Evolutionary conservation across 2,888 invertebrate genomes (phyloP).

Genomic region (Tromatobia lineatoria): DNA sequence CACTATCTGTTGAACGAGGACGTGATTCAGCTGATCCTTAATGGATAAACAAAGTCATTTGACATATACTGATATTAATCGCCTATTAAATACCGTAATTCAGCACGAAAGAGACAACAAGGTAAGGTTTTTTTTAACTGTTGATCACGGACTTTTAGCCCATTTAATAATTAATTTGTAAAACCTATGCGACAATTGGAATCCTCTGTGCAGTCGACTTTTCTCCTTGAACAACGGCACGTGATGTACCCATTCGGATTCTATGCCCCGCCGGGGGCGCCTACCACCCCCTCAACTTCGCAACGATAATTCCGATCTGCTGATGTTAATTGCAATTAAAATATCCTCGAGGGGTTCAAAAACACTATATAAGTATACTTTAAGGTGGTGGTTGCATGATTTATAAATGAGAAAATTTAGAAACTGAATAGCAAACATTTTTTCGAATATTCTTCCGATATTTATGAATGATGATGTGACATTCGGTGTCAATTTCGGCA

Average conservation of each 20-base stretch:
- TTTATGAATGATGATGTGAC: too few species aligned
- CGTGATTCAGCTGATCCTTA: slow-evolving; percentile 18
- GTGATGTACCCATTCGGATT: slow-evolving; percentile 90
- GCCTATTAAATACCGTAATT: background rate
- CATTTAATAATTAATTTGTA: slow-evolving; percentile 17
- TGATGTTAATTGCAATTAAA: background rate
- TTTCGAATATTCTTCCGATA: too few species aligned
- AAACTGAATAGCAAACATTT: too few species aligned
- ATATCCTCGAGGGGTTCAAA: background rate
- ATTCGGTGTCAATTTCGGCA: too few species aligned
- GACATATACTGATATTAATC: background rate
- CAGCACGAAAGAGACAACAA: slow-evolving; percentile 77
- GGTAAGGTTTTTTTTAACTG: background rate
- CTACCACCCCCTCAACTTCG: slow-evolving; percentile 71
- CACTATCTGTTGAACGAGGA: slow-evolving; percentile 29
- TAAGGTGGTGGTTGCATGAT: too few species aligned
- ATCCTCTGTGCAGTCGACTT: slow-evolving; percentile 86
- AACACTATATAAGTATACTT: too few species aligned
- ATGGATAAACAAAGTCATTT: background rate
- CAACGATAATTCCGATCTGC: slow-evolving; percentile 60
- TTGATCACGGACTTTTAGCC: slow-evolving; percentile 5
- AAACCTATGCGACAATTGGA: slow-evolving; percentile 68
- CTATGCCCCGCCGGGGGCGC: slow-evolving; percentile 88
- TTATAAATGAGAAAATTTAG: too few species aligned
- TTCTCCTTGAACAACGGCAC: slow-evolving; percentile 90